Percentiles rank a stretch among this genome's conserved stretches.
These are phyloP conservation scores for Euura lappo DNA, from an alignment of 1,140 invertebrate genomes.

Conservation along the genomic window DNA sequence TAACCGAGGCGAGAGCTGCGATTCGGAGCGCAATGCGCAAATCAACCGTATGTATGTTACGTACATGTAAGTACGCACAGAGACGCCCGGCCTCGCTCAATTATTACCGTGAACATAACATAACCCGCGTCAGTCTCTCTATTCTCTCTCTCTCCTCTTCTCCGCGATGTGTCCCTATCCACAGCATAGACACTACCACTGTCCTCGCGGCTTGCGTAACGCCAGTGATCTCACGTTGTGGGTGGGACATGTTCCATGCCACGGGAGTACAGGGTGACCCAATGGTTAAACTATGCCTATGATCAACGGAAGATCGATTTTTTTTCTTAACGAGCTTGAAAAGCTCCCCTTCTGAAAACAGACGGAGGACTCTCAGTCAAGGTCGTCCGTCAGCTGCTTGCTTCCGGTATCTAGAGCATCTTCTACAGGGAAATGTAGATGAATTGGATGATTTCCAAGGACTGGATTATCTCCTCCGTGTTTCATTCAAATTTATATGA, in stretches of 20 bases:
- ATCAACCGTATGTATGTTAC: not conserved
- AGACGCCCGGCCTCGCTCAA: slow-evolving; percentile 6
- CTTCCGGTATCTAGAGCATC: too few relatives aligned
- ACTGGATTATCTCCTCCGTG: too few relatives aligned
- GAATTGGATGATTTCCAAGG: too few relatives aligned
- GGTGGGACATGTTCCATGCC: slow-evolving; percentile 37
- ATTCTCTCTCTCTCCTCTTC: not conserved
- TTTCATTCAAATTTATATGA: too few relatives aligned
- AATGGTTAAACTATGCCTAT: slow-evolving; percentile 12
- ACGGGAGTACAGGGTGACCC: slow-evolving; percentile 18
- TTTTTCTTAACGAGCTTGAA: too few relatives aligned
- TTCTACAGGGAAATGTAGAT: too few relatives aligned
- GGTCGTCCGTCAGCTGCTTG: too few relatives aligned
- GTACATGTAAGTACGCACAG: not conserved
- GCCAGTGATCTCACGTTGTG: slow-evolving; percentile 49
- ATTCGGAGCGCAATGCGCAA: not conserved
- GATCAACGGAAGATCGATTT: too few relatives aligned
- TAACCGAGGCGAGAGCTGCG: too few relatives aligned
- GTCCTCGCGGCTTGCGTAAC: not conserved
- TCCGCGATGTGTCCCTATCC: not conserved
- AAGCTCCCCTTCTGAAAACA: too few relatives aligned
- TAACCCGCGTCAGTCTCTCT: not conserved
- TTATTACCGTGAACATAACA: slow-evolving; percentile 2
- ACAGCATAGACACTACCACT: slow-evolving; percentile 39
- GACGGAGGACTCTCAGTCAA: too few relatives aligned